Evolutionary conservation across 1,140 invertebrate species (phyloP).

Genomic region (Drosophila trapezifrons): DNA sequence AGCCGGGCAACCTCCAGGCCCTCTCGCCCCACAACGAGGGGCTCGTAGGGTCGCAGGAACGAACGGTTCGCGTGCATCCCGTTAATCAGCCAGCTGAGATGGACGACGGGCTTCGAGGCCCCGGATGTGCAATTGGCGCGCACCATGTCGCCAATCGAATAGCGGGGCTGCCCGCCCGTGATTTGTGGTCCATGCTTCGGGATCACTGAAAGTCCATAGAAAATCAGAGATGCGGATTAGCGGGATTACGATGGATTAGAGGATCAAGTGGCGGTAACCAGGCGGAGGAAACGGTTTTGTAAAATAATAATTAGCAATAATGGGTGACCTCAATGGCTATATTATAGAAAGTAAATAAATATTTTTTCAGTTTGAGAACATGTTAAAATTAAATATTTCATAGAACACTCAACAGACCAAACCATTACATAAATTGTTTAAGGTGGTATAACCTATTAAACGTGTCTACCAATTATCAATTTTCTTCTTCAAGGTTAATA

Average conservation of each 20-base stretch:
- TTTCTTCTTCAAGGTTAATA: too few species aligned
- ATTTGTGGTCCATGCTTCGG: slow-evolving; percentile 93
- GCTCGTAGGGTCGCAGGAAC: slow-evolving; percentile 80
- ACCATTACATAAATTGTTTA: too few species aligned
- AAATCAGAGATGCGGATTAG: slow-evolving; percentile 9
- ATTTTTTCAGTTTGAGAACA: too few species aligned
- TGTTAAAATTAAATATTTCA: too few species aligned
- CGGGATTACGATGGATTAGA: neutral
- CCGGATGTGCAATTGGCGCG: slow-evolving; percentile 93
- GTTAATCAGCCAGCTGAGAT: slow-evolving; percentile 94
- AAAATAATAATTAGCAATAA: too few species aligned
- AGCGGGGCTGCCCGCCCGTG: slow-evolving; percentile 90
- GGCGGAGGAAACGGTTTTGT: neutral
- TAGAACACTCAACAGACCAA: too few species aligned
- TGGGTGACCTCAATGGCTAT: too few species aligned
- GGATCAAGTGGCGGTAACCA: neutral
- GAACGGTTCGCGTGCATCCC: slow-evolving; percentile 89
- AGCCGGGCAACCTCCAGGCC: slow-evolving; percentile 90
- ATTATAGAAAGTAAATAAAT: too few species aligned
- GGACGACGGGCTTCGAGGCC: slow-evolving; percentile 91
- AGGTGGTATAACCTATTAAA: too few species aligned
- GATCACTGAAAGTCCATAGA: slow-evolving; percentile 87
- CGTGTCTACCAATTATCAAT: too few species aligned
- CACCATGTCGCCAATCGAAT: slow-evolving; percentile 92
- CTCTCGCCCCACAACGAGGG: slow-evolving; percentile 75